These are phyloP conservation scores for Felis chaus DNA, from an alignment of 2,113 vertebrate species.

Conservation along the genomic window DNA sequence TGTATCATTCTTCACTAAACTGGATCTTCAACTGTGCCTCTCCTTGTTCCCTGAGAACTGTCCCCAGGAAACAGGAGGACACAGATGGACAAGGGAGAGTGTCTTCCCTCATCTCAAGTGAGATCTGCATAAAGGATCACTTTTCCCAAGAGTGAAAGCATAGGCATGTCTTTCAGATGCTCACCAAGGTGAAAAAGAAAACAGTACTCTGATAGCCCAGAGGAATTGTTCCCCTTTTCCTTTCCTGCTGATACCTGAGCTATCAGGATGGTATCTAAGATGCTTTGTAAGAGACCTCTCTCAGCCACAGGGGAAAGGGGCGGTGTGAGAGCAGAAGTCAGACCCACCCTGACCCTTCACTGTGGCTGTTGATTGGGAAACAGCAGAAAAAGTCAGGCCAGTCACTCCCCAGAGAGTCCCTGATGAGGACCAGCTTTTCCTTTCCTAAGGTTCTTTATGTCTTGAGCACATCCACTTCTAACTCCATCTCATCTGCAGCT, in stretches of 20 bases:
- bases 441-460: constrained; percentile 27
- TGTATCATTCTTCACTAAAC: background rate
- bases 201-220: constrained; percentile 55
- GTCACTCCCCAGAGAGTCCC: background rate
- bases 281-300: constrained; percentile 48
- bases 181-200: constrained; percentile 72
- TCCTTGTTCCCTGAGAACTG: background rate
- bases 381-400: background rate
- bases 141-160: constrained; percentile 58
- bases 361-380: constrained; percentile 10
- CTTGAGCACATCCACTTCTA: constrained; percentile 45
- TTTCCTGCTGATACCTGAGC: constrained; percentile 66
- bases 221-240: constrained; percentile 49
- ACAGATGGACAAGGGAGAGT: background rate
- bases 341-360: background rate
- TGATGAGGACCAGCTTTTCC: background rate
- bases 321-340: background rate
- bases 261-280: constrained; percentile 58
- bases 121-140: constrained; percentile 55
- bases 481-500: constrained; percentile 50
- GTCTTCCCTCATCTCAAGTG: constrained; percentile 25
- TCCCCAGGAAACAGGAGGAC: background rate
- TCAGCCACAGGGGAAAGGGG: background rate
- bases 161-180: constrained; percentile 65
- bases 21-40: background rate